Evolutionary conservation across 2,888 invertebrate genomes (phyloP).

Genomic region (Ophion obscuratus): DNA sequence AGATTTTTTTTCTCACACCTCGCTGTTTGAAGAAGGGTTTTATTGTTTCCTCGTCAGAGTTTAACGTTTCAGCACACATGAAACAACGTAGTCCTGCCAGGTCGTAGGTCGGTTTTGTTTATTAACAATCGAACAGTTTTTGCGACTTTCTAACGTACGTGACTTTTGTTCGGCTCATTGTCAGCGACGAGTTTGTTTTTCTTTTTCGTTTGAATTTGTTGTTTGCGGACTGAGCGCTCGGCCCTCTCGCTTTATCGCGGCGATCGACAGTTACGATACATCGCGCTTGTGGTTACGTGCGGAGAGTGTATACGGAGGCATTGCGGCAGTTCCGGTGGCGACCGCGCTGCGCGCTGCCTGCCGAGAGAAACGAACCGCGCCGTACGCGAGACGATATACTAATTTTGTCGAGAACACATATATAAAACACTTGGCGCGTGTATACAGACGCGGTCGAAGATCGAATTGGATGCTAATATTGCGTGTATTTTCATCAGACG

Average conservation of each 20-base stretch:
- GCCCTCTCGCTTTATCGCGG: background rate
- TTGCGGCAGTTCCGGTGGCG: background rate
- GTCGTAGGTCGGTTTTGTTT: too few species aligned
- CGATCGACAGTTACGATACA: background rate
- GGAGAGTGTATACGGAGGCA: background rate
- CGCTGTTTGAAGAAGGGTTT: too few species aligned
- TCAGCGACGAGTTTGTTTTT: background rate
- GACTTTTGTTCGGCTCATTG: background rate
- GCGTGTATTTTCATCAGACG: background rate
- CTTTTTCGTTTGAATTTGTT: background rate
- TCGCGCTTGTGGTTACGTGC: background rate
- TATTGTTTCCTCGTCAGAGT: too few species aligned
- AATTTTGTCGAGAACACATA: background rate
- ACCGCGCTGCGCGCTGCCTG: slow-evolving; percentile 18
- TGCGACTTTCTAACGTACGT: background rate
- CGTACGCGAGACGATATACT: slow-evolving; percentile 11
- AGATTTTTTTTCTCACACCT: too few species aligned
- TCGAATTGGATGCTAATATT: background rate
- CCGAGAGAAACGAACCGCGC: background rate
- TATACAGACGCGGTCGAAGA: background rate
- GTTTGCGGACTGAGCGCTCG: background rate
- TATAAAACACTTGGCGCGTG: background rate
- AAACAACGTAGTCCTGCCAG: too few species aligned
- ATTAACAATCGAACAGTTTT: background rate
- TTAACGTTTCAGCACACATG: too few species aligned